phyloP scores from a whole-genome alignment of 2,113 vertebrate species.

The Tyto alba region DNA sequence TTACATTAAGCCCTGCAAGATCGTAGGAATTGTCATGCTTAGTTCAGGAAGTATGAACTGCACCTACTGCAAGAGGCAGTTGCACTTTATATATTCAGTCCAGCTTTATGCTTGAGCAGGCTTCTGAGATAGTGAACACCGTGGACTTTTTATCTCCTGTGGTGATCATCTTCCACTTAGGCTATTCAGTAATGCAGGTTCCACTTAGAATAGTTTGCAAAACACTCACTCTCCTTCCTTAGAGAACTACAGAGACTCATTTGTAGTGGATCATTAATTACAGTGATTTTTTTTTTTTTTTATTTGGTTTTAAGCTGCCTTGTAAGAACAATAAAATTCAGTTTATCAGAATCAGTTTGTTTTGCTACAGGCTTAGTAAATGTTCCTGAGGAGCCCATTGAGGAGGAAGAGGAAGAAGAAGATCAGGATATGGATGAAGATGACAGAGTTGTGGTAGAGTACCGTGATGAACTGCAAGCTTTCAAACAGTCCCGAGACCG shows the following conservation, averaged over 20 bases:
- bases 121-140: background rate
- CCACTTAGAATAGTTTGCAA: background rate
- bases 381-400: slow-evolving; percentile 87
- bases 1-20: background rate
- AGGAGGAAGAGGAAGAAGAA: slow-evolving; percentile 89
- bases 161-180: background rate
- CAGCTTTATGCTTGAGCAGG: background rate
- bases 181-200: background rate
- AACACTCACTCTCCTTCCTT: background rate
- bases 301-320: background rate
- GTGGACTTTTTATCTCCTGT: background rate
- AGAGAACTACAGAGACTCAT: background rate
- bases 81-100: background rate
- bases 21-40: background rate
- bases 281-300: background rate
- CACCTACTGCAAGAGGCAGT: background rate
- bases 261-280: background rate
- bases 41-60: background rate
- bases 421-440: slow-evolving; percentile 95
- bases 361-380: slow-evolving; percentile 84
- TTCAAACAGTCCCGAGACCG: slow-evolving; percentile 70
- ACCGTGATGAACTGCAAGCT: slow-evolving; percentile 78
- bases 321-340: background rate
- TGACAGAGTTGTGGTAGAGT: slow-evolving; percentile 91
- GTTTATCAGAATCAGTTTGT: background rate